These are phyloP conservation scores for Porites divaricata DNA, from an alignment of 92 coral and sea anemone genomes.

Conservation along the genomic window DNA sequence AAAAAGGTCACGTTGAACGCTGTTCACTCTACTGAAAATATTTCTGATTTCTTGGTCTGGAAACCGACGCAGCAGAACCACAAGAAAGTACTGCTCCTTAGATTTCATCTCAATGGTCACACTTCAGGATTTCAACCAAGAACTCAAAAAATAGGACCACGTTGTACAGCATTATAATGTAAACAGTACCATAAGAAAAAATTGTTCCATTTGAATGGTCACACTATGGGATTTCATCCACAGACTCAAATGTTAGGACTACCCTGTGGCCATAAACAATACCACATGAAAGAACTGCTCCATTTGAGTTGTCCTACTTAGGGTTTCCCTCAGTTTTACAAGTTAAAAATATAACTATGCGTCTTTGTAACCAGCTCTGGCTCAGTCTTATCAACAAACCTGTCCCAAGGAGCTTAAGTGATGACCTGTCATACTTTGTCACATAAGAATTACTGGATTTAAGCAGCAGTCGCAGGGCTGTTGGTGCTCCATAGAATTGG, in stretches of 20 bases:
- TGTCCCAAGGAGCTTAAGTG: slow-evolving; percentile 89
- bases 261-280: neutral
- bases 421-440: slow-evolving; percentile 92
- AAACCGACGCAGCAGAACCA: too few species aligned
- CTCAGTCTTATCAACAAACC: slow-evolving; percentile 41
- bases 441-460: slow-evolving; percentile 91
- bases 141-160: neutral
- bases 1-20: neutral
- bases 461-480: slow-evolving; percentile 84
- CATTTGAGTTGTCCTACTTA: too few species aligned
- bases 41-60: too few species aligned
- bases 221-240: neutral
- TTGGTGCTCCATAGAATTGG: slow-evolving; percentile 95
- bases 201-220: neutral
- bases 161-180: neutral
- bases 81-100: too few species aligned
- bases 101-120: neutral
- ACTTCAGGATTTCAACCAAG: neutral
- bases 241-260: neutral
- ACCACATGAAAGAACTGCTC: too few species aligned
- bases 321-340: neutral
- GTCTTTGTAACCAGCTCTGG: too few species aligned
- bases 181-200: too few species aligned
- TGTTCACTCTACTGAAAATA: too few species aligned
- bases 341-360: too few species aligned